Conservation (phyloP, 2,113 vertebrate genomes). For the Stictonetta naevosa region DNA sequence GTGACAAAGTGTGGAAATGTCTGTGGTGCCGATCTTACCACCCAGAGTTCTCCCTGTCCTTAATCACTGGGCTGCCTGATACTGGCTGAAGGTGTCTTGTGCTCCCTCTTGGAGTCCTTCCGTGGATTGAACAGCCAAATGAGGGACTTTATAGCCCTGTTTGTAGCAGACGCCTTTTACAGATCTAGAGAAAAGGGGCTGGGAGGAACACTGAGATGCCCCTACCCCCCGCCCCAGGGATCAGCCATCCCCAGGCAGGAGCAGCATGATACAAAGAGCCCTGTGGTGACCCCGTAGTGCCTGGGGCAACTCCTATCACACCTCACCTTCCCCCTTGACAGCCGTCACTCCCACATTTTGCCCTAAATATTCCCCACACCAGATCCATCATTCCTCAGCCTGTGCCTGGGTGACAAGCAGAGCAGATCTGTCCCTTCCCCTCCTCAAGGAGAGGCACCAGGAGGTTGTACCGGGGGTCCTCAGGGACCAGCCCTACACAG, state of each 20-base stretch:
- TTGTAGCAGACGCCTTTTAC: background rate
- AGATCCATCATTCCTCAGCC: background rate
- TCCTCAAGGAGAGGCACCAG: background rate
- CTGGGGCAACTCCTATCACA: background rate
- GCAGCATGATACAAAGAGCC: background rate
- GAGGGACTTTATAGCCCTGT: background rate
- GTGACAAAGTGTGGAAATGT: background rate
- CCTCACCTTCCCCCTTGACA: background rate
- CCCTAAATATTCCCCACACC: background rate
- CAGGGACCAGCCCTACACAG: background rate
- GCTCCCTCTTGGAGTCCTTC: background rate
- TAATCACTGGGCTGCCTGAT: background rate
- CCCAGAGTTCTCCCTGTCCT: background rate
- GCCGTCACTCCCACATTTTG: background rate
- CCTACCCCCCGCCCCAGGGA: background rate
- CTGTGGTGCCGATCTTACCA: background rate
- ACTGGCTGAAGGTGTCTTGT: background rate
- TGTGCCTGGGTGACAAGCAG: background rate
- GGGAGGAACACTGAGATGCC: background rate
- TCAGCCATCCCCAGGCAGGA: background rate
- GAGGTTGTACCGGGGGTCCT: background rate
- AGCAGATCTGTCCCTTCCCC: background rate
- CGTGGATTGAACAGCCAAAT: background rate
- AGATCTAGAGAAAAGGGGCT: background rate
- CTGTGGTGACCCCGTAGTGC: background rate